Evolutionary conservation across 2,113 vertebrate species (phyloP).

Genomic region (Orcinus orca): DNA sequence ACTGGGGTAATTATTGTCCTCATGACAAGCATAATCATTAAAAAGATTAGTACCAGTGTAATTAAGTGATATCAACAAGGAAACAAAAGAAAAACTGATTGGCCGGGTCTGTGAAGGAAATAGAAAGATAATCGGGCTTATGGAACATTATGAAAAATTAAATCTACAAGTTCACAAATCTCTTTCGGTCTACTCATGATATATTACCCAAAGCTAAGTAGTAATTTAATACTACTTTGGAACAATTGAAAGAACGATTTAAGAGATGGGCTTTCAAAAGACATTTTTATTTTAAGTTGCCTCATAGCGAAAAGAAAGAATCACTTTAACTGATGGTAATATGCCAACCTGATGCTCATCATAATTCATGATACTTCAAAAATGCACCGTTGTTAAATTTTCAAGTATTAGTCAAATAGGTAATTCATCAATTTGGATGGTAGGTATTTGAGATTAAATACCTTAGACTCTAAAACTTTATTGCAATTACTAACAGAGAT

Average conservation of each 20-base stretch:
- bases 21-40: not conserved
- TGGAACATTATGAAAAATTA: slow-evolving; percentile 9
- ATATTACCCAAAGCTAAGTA: not conserved
- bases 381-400: not conserved
- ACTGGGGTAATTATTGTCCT: not conserved
- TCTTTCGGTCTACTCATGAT: not conserved
- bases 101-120: not conserved
- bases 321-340: not conserved
- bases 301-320: not conserved
- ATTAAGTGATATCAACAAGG: not conserved
- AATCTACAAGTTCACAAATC: not conserved
- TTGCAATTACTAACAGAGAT: not conserved
- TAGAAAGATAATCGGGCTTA: not conserved
- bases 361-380: not conserved
- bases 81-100: not conserved
- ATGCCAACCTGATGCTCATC: not conserved
- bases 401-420: not conserved
- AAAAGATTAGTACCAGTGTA: not conserved
- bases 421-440: not conserved
- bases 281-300: not conserved
- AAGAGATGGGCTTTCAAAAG: not conserved
- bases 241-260: not conserved
- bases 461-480: not conserved
- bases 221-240: not conserved
- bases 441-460: not conserved